These are phyloP conservation scores for Lampropteryx suffumata DNA, from an alignment of 2,888 invertebrate genomes.

Conservation along the genomic window DNA sequence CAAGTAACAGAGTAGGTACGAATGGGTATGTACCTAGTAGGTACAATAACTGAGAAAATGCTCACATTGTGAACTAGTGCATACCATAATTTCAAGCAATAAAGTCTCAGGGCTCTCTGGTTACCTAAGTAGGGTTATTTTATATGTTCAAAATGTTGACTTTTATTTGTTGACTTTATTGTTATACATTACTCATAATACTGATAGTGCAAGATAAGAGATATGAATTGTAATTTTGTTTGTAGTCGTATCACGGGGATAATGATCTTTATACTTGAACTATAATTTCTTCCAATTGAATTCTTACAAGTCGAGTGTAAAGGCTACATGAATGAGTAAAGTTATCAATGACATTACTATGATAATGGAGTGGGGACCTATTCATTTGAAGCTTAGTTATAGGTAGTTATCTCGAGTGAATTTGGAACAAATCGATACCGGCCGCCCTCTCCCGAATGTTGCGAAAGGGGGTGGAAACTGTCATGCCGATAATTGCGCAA, in stretches of 20 bases:
- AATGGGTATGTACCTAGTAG: no score
- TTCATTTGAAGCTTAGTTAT: slow-evolving; percentile 6
- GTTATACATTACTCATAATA: slow-evolving; percentile 5
- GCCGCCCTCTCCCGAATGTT: slow-evolving; percentile 52
- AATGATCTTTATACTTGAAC: background rate
- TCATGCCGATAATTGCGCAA: slow-evolving; percentile 73
- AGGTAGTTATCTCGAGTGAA: slow-evolving; percentile 60
- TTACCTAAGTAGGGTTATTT: no score
- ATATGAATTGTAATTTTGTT: slow-evolving; percentile 28
- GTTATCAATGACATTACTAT: slow-evolving; percentile 7
- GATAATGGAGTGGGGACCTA: background rate
- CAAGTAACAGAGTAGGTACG: no score
- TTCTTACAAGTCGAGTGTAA: slow-evolving; percentile 5
- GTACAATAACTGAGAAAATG: no score
- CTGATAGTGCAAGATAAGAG: slow-evolving; percentile 33
- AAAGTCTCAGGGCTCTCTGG: no score
- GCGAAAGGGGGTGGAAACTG: slow-evolving; percentile 71
- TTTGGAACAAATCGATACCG: slow-evolving; percentile 78
- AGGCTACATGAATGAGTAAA: background rate
- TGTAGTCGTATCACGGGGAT: slow-evolving; percentile 17
- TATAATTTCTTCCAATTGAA: background rate
- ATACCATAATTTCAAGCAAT: no score
- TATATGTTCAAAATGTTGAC: no score
- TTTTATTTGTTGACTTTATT: no score
- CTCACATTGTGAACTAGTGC: no score